These are phyloP conservation scores for Cataglyphis rosenhaueri DNA, from an alignment of 2,888 invertebrate genomes.

Conservation along the genomic window DNA sequence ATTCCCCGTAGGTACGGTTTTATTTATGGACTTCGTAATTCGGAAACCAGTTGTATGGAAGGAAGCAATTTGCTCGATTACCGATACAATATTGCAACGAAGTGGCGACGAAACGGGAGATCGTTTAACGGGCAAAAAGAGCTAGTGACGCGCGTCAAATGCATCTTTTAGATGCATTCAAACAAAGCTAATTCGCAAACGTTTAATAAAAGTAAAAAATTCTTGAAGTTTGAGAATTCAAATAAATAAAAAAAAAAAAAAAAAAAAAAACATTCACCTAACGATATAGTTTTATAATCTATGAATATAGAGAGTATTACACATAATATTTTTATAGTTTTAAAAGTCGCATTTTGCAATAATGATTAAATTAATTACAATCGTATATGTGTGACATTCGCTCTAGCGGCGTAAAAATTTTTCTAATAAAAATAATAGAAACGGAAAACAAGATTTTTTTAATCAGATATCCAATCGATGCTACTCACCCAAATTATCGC, in stretches of 20 bases:
- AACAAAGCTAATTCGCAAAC: not conserved
- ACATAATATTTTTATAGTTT: not conserved
- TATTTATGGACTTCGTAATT: slow-evolving; percentile 73
- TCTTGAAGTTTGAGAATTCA: not conserved
- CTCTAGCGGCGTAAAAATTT: not conserved
- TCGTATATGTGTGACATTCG: not conserved
- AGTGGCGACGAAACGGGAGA: slow-evolving; percentile 61
- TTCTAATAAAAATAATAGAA: slow-evolving; percentile 1
- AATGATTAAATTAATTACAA: slow-evolving; percentile 18
- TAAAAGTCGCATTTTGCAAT: not conserved
- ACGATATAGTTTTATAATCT: not conserved
- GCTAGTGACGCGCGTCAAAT: slow-evolving; percentile 20
- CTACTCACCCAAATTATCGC: slow-evolving; percentile 15
- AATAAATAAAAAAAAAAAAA: not conserved
- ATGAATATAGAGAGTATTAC: not conserved
- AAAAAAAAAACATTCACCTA: not conserved
- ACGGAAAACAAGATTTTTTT: not conserved
- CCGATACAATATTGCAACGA: slow-evolving; percentile 63
- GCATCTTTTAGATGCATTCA: slow-evolving; percentile 14
- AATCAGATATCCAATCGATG: slow-evolving; percentile 57
- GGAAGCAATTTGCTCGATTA: slow-evolving; percentile 71
- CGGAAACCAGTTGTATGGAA: slow-evolving; percentile 66
- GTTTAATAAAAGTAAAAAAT: not conserved
- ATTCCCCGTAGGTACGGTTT: slow-evolving; percentile 60
- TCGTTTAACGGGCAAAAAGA: slow-evolving; percentile 50